Conservation (phyloP, 1,140 invertebrate species). For the Sarcophaga peregrina region DNA sequence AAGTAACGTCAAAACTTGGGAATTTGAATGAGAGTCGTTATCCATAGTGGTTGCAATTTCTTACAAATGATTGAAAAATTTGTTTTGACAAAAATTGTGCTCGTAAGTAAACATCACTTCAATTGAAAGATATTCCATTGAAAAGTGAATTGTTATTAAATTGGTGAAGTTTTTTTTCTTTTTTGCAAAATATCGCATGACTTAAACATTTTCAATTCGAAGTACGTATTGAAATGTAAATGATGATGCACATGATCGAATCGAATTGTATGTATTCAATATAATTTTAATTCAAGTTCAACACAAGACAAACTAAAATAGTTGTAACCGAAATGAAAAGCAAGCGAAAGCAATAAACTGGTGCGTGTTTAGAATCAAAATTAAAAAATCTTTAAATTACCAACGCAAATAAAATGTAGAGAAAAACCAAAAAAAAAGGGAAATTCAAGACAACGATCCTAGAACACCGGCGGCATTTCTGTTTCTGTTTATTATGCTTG, state of each 20-base stretch:
- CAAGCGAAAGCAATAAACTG: neutral
- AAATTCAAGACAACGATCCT: neutral
- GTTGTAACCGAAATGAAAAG: neutral
- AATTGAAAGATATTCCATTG: no score
- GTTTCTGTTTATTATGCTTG: neutral
- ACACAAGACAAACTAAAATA: neutral
- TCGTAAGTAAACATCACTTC: no score
- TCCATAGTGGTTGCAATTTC: no score
- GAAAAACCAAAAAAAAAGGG: neutral
- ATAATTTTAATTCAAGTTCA: neutral
- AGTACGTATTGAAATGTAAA: neutral
- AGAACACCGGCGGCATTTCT: neutral
- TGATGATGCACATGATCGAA: neutral
- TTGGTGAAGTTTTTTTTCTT: no score
- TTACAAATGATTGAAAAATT: no score
- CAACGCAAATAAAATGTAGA: no score
- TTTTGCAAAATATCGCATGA: neutral
- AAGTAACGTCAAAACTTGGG: no score
- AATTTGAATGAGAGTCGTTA: no score
- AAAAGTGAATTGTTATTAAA: no score
- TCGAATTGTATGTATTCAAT: neutral
- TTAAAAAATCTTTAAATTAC: neutral
- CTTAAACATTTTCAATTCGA: neutral
- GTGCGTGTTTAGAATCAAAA: slow-evolving; percentile 4
- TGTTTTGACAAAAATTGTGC: no score